phyloP scores from a whole-genome alignment of 2,888 invertebrate genomes.

The Chromoteleia sp. region DNA sequence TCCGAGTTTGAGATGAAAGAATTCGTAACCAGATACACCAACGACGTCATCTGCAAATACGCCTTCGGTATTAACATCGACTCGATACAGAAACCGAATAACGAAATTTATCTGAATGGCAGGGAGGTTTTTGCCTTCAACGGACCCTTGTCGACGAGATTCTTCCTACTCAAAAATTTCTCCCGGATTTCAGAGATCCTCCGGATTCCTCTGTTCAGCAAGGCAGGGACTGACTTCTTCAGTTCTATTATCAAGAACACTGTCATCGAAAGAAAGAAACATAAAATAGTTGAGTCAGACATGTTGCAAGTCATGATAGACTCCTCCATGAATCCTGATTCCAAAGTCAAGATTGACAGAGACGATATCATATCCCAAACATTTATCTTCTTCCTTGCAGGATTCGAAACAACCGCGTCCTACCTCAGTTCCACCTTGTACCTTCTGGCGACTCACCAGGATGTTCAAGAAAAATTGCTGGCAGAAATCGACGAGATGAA shows the following conservation, averaged over 20 bases:
- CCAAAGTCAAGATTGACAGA: slow-evolving; percentile 72
- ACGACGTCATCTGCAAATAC: slow-evolving; percentile 79
- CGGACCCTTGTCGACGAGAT: slow-evolving; percentile 33
- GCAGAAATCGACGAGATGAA: slow-evolving; percentile 77
- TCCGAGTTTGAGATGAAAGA: slow-evolving; percentile 79
- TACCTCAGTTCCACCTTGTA: slow-evolving; percentile 75
- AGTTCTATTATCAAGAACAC: slow-evolving; percentile 67
- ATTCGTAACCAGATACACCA: slow-evolving; percentile 77
- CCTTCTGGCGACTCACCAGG: slow-evolving; percentile 80
- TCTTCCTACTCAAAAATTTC: slow-evolving; percentile 60
- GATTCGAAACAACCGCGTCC: slow-evolving; percentile 78
- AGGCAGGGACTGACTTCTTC: slow-evolving; percentile 71
- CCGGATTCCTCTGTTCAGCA: slow-evolving; percentile 49
- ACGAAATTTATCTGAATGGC: slow-evolving; percentile 77
- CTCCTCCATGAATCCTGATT: slow-evolving; percentile 64
- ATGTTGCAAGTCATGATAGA: slow-evolving; percentile 87
- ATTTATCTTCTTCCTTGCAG: slow-evolving; percentile 78
- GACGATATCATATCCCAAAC: slow-evolving; percentile 84
- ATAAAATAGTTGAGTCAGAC: slow-evolving; percentile 84
- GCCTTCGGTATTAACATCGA: slow-evolving; percentile 78
- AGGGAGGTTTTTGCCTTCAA: slow-evolving; percentile 67
- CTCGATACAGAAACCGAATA: slow-evolving; percentile 77
- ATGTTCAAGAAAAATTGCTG: slow-evolving; percentile 84
- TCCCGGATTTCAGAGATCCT: slow-evolving; percentile 60
- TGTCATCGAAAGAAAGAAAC: slow-evolving; percentile 72